phyloP scores from a whole-genome alignment of 2,888 invertebrate genomes.

The Tridacna gigas region DNA sequence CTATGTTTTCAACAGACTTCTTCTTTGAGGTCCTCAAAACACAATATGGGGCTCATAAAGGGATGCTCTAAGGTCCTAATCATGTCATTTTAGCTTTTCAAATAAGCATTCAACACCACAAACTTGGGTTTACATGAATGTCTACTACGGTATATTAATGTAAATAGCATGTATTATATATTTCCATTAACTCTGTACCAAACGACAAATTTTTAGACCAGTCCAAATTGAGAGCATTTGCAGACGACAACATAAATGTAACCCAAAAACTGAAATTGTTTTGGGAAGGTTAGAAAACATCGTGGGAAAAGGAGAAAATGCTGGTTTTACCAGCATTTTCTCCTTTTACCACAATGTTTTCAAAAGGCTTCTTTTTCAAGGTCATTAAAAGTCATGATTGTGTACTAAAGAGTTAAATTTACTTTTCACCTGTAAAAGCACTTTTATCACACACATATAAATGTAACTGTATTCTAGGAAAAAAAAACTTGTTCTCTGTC shows the following conservation, averaged over 20 bases:
- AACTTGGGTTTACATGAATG: background rate
- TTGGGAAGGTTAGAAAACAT: background rate
- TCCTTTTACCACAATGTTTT: constrained; percentile 5
- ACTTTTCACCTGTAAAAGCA: background rate
- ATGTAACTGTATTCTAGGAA: background rate
- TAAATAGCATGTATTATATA: background rate
- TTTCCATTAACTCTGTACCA: background rate
- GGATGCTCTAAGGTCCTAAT: background rate
- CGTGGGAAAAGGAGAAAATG: background rate
- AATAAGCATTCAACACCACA: background rate
- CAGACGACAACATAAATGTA: background rate
- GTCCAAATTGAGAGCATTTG: background rate
- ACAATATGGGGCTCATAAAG: background rate
- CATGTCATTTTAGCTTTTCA: background rate
- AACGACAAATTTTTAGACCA: background rate
- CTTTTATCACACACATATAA: background rate
- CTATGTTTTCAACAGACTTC: background rate
- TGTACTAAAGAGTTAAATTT: no score
- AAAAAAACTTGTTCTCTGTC: background rate
- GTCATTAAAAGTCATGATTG: background rate
- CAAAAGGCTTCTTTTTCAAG: background rate
- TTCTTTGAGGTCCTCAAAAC: background rate
- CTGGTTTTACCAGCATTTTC: no score
- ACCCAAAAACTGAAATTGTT: background rate
- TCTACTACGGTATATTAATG: background rate